Base-by-base conservation (phyloP, 2,888 invertebrate genomes). In the Digitonthophagus gazella region DNA sequence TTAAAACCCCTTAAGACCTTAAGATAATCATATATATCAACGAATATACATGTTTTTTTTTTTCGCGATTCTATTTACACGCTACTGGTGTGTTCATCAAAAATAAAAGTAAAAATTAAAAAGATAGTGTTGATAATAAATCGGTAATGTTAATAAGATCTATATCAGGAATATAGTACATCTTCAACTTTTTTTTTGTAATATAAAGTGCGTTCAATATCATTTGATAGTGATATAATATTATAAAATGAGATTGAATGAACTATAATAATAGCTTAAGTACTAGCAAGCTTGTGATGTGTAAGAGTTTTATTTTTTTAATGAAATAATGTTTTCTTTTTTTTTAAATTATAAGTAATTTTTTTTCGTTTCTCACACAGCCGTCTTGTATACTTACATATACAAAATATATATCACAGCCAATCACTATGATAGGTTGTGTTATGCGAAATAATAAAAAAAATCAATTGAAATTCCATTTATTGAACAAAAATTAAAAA, bases 351-450 rank as follows among this genome's bases (percentile, higher is more conserved):
- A 71, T 71, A 69, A 69, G 69, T 71, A 71, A 70, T 71, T 69
- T 65, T 19, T 66, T 69, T 67, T 64, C 66, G 28, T 44, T 44
- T 44, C 64, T 66, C 71, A 69, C 71, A 71, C 65, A 68, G 68
- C 68, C 68, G 58, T 14, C 11, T 20, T 61, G 61, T 61, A 19
- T 19, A 65, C 67, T 19, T 55, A 28, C 28, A 65, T 65, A 55
- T 65, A 68, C 61, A 65, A 67, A 55, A 65, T 70, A 57, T 64
- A 58, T 67, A 71, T 71, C 69, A 71, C 71, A 71, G 71, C 71
- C 71, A 65, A 71, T 71, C 71, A 71, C 65, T 64, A 71, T 64
- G 68, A 68, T 71, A 70, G 69, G 69, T 71, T 71, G 71, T 71
- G 71, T 67, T 61, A n/a, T 20, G n/a, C 20, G 20, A 61, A 61